Conservation (phyloP, 2,113 vertebrate species). For the Spea bombifrons region DNA sequence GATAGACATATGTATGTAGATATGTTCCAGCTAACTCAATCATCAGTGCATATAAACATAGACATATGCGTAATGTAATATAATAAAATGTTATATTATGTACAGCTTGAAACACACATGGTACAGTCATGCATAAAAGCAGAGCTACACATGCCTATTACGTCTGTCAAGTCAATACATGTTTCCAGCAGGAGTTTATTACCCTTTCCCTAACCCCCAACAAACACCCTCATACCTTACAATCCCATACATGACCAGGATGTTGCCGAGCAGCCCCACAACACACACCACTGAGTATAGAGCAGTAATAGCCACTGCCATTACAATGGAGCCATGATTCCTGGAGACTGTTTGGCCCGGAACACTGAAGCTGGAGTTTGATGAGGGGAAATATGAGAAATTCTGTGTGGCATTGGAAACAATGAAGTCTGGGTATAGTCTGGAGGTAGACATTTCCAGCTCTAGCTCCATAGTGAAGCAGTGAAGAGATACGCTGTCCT, state of each 20-base stretch:
- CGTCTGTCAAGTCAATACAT: too few species aligned
- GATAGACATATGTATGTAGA: too few species aligned
- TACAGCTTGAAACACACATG: too few species aligned
- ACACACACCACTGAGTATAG: constrained; percentile 90
- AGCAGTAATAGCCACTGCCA: constrained; percentile 85
- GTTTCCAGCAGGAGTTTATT: too few species aligned
- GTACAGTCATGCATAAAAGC: too few species aligned
- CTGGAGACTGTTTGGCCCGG: constrained; percentile 55
- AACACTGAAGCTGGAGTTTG: constrained; percentile 57
- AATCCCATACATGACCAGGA: constrained; percentile 93
- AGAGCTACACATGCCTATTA: too few species aligned
- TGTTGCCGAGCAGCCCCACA: constrained; percentile 89
- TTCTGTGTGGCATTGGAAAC: constrained; percentile 61
- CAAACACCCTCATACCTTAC: constrained; percentile 76
- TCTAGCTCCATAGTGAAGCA: constrained; percentile 18
- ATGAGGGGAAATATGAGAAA: constrained; percentile 49
- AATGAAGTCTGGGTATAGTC: constrained; percentile 52
- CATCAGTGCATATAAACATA: too few species aligned
- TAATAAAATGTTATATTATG: too few species aligned
- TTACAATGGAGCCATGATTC: constrained; percentile 69
- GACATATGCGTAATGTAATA: too few species aligned
- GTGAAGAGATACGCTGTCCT: constrained; percentile 1
- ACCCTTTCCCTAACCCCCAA: neutral
- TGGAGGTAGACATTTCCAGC: constrained; percentile 51
- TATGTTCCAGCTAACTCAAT: too few species aligned